A percentile compares a stretch with the other conserved stretches of the same genome.
Conservation (phyloP, 53 echinoderm and acorn worm species). For the Antedon mediterranea region DNA sequence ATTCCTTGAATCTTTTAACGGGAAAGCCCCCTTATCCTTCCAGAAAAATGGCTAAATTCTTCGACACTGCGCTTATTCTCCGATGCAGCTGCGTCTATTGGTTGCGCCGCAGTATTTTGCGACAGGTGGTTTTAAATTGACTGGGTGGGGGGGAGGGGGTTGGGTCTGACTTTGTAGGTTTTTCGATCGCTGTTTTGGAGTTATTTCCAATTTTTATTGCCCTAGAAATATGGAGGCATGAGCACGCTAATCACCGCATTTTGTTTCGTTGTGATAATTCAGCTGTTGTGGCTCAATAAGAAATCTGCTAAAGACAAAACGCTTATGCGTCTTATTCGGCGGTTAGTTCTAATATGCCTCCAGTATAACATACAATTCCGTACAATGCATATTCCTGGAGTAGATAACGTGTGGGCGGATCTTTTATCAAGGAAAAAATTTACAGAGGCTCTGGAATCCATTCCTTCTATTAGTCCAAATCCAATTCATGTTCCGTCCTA, state of each 20-base stretch:
- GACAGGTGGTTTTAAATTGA: conserved; percentile 12
- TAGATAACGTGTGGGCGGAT: conserved; percentile 21
- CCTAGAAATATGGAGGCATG: conserved; percentile 14
- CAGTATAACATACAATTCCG: conserved; percentile 5
- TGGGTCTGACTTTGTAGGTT: not conserved
- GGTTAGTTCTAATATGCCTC: conserved; percentile 15
- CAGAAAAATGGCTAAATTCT: conserved; percentile 4
- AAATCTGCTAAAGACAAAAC: conserved; percentile 15
- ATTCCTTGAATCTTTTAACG: conserved; percentile 22
- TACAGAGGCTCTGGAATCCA: not conserved
- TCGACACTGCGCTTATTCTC: conserved; percentile 10
- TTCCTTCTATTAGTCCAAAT: not conserved
- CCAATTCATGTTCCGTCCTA: not conserved
- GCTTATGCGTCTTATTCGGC: conserved; percentile 10
- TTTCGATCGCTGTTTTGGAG: conserved; percentile 22
- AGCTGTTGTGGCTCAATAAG: conserved; percentile 29
- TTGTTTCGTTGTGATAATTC: conserved; percentile 20
- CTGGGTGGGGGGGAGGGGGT: too few species aligned
- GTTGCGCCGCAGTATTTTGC: conserved; percentile 24
- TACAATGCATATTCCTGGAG: conserved; percentile 11
- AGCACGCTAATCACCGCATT: conserved; percentile 3
- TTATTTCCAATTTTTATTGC: conserved; percentile 20
- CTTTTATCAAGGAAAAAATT: conserved; percentile 25
- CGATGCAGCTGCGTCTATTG: conserved; percentile 24
- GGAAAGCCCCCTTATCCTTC: conserved; percentile 6